Conservation (phyloP, 2,113 vertebrate genomes). For the Nestor notabilis region DNA sequence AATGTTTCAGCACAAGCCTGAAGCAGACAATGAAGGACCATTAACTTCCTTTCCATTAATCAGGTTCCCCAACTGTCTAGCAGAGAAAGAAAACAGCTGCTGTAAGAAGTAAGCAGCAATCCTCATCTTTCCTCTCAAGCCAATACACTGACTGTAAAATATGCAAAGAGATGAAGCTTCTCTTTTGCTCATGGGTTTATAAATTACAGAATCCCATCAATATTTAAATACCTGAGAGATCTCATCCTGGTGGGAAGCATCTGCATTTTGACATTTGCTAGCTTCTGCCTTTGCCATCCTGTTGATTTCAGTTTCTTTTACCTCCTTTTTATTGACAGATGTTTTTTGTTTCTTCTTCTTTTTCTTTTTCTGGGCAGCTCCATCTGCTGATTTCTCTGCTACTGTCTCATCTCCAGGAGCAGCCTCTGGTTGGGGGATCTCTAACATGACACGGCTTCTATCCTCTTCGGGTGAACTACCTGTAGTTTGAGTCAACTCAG, state of each 20-base stretch:
- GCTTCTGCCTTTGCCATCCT: not conserved
- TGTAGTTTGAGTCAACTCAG: not conserved
- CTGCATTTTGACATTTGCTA: not conserved
- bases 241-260: not conserved
- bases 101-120: not conserved
- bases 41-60: not conserved
- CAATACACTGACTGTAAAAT: not conserved
- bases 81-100: not conserved
- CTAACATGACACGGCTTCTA: not conserved
- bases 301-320: not conserved
- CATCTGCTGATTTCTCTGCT: not conserved
- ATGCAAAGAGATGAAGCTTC: not conserved
- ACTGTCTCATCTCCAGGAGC: not conserved
- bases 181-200: not conserved
- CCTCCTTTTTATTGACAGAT: conserved; percentile 43
- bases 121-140: not conserved
- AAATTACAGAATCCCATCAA: not conserved
- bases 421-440: not conserved
- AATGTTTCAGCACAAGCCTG: not conserved
- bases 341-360: conserved; percentile 76
- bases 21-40: not conserved
- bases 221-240: conserved; percentile 42
- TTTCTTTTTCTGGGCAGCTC: conserved; percentile 68
- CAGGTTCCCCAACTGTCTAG: not conserved
- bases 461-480: not conserved